Evolutionary conservation across 2,888 invertebrate species (phyloP).

Genomic region (Chrysomela aeneicollis): DNA sequence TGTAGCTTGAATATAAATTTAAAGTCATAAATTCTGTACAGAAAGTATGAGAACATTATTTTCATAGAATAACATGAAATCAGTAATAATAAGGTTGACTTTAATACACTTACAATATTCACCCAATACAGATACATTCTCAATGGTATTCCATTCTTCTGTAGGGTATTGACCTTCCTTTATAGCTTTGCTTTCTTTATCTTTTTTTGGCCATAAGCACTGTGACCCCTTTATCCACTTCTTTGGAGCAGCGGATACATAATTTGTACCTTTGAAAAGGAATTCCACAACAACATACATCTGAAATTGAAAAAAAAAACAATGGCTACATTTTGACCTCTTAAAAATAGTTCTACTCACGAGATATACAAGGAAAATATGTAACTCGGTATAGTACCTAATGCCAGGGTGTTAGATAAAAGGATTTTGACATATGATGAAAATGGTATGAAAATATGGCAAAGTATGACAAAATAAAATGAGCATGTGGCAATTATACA

Average conservation of each 20-base stretch:
- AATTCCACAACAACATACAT: constrained; percentile 17
- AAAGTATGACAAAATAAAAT: too few species aligned
- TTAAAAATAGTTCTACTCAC: constrained; percentile 15
- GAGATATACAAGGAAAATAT: not conserved
- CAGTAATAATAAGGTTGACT: not conserved
- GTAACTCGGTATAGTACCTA: constrained; percentile 2
- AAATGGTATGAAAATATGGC: too few species aligned
- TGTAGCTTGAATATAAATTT: not conserved
- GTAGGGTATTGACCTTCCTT: constrained; percentile 15
- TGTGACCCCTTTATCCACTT: constrained; percentile 16
- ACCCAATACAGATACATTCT: constrained; percentile 14
- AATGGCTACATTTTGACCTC: constrained; percentile 2
- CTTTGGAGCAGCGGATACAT: constrained; percentile 18
- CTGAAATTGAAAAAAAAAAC: constrained; percentile 15
- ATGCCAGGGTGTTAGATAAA: too few species aligned
- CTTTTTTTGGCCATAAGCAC: constrained; percentile 15
- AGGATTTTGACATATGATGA: too few species aligned
- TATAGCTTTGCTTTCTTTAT: constrained; percentile 15
- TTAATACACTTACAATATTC: constrained; percentile 1
- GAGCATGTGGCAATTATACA: too few species aligned
- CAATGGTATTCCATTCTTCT: constrained; percentile 6
- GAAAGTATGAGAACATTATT: too few species aligned
- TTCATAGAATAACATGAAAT: not conserved
- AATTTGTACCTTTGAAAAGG: constrained; percentile 14
- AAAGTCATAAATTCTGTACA: not conserved